These are phyloP conservation scores for Circaetus cinerascens DNA, from an alignment of 2,113 vertebrate genomes.

Conservation along the genomic window DNA sequence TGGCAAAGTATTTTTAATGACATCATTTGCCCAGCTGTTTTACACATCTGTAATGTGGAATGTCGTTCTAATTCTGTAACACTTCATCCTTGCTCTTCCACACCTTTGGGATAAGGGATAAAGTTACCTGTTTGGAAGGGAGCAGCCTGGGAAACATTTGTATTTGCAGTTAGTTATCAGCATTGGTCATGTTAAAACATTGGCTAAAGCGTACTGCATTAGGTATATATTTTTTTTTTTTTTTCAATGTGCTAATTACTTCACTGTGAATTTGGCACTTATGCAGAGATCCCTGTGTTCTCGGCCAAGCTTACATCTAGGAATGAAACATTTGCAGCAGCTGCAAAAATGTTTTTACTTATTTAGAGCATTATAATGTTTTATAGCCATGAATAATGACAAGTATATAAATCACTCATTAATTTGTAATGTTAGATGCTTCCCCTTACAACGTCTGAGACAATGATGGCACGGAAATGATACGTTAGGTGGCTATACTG, in stretches of 20 bases:
- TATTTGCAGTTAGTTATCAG: slow-evolving; percentile 21
- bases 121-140: slow-evolving; percentile 4
- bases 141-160: neutral
- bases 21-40: slow-evolving; percentile 77
- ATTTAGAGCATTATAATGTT: slow-evolving; percentile 69
- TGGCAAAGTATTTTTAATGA: slow-evolving; percentile 64
- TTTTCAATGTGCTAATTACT: slow-evolving; percentile 50
- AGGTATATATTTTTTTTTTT: neutral
- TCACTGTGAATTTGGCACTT: slow-evolving; percentile 55
- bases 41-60: slow-evolving; percentile 70
- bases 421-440: slow-evolving; percentile 10
- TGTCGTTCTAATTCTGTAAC: slow-evolving; percentile 63
- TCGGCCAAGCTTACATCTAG: slow-evolving; percentile 42
- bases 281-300: neutral
- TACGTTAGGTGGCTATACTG: neutral
- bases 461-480: neutral
- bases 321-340: slow-evolving; percentile 60
- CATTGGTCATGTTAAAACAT: neutral
- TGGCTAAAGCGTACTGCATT: neutral
- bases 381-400: slow-evolving; percentile 67
- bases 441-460: neutral
- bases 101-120: slow-evolving; percentile 37
- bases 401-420: slow-evolving; percentile 48
- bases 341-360: slow-evolving; percentile 75
- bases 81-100: slow-evolving; percentile 72